phyloP scores from a whole-genome alignment of 2,113 vertebrate species.

The Chrysemys picta region DNA sequence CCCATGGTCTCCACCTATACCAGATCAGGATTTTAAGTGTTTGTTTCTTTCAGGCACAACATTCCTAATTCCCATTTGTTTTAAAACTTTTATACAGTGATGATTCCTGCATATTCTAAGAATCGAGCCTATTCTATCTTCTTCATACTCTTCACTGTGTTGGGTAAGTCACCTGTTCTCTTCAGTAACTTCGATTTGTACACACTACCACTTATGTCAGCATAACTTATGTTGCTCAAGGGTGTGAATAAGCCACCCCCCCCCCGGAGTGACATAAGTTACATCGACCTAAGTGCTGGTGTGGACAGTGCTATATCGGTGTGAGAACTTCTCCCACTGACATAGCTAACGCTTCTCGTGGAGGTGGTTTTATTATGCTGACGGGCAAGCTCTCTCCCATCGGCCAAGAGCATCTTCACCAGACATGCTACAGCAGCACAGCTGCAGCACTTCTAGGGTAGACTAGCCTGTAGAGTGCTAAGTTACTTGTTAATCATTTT shows the following conservation, averaged over 20 bases:
- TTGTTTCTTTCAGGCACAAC: not conserved
- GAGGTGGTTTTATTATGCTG: too few species aligned
- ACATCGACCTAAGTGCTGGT: too few species aligned
- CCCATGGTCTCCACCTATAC: not conserved
- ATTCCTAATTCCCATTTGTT: not conserved
- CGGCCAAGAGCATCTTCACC: too few species aligned
- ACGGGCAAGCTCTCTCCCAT: too few species aligned
- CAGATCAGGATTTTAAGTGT: not conserved
- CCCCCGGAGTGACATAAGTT: too few species aligned
- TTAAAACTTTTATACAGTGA: slow-evolving; percentile 81
- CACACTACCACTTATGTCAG: not conserved
- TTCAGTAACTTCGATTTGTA: not conserved
- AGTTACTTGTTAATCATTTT: not conserved
- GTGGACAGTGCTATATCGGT: too few species aligned
- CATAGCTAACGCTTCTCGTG: too few species aligned
- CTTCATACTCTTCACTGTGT: slow-evolving; percentile 92
- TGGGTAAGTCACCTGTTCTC: slow-evolving; percentile 82
- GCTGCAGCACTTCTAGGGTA: too few species aligned
- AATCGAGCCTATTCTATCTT: slow-evolving; percentile 90
- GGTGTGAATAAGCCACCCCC: too few species aligned
- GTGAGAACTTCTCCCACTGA: too few species aligned
- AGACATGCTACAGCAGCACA: too few species aligned
- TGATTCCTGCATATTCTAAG: slow-evolving; percentile 92
- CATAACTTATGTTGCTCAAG: too few species aligned
- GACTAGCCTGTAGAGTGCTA: not conserved